Conservation (phyloP, 2,113 vertebrate species). For the Hippolais icterina region DNA sequence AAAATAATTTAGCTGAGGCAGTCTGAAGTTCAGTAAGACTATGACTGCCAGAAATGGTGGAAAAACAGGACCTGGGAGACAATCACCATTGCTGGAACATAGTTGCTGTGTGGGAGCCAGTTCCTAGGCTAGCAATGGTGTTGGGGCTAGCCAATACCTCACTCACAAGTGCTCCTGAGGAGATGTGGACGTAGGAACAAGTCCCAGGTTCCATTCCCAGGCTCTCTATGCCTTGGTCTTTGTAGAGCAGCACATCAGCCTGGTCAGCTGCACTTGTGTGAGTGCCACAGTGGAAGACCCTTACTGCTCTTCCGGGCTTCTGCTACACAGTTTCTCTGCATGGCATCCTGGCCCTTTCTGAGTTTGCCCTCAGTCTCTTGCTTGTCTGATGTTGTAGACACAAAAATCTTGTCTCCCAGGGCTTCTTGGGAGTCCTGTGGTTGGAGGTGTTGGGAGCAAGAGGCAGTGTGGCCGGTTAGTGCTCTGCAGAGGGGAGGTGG, state of each 20-base stretch:
- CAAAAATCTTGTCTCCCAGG: not conserved
- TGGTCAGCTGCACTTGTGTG: not conserved
- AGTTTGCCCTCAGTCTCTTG: rapidly evolving
- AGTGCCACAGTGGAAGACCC: rapidly evolving
- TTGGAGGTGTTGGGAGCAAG: not conserved
- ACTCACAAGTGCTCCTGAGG: rapidly evolving
- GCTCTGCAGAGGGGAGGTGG: rapidly evolving
- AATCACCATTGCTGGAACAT: rapidly evolving
- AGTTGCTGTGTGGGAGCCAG: not conserved
- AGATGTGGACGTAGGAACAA: not conserved
- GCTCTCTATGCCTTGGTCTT: not conserved
- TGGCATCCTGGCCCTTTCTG: not conserved
- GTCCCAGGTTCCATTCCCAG: not conserved
- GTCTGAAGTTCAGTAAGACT: not conserved
- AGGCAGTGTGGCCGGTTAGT: not conserved
- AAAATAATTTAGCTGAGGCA: not conserved
- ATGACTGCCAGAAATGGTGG: not conserved
- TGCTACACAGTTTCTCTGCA: not conserved
- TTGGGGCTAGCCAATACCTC: not conserved
- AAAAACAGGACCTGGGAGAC: not conserved
- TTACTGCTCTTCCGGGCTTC: not conserved
- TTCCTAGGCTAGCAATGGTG: not conserved
- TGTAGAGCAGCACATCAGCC: not conserved
- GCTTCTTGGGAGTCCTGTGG: not conserved
- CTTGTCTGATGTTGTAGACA: not conserved